Conservation (phyloP, 2,888 invertebrate genomes). For the Hirudinaria manillensis region DNA sequence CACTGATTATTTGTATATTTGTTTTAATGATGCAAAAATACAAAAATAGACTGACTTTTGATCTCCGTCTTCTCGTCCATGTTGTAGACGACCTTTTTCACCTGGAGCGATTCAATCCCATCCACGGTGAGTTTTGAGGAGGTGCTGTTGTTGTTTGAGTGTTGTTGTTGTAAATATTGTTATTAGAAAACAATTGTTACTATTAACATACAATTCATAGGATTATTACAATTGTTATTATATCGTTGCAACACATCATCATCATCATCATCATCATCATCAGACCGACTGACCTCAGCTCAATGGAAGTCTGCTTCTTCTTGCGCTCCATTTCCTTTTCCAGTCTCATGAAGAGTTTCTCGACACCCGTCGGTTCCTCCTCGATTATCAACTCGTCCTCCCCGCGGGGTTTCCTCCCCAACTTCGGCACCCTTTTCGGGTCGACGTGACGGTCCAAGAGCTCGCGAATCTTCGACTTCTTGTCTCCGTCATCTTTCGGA, state of each 20-base stretch:
- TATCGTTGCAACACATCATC: too few species aligned
- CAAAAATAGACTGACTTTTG: neutral
- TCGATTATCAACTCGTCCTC: slow-evolving; percentile 17
- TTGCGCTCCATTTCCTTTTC: neutral
- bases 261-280: too few species aligned
- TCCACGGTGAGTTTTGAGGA: neutral
- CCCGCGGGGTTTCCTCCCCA: neutral
- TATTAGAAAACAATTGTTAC: neutral
- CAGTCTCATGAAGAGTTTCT: neutral
- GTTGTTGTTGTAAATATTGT: slow-evolving; percentile 1
- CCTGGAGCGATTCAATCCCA: neutral
- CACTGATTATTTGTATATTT: too few species aligned
- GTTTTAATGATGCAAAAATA: neutral
- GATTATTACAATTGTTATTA: neutral
- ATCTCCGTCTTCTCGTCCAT: slow-evolving; percentile 9
- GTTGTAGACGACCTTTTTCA: slow-evolving; percentile 26
- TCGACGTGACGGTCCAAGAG: too few species aligned
- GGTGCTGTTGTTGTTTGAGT: neutral
- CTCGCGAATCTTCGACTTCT: too few species aligned
- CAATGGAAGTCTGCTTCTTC: neutral
- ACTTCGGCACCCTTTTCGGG: neutral
- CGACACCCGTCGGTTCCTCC: neutral
- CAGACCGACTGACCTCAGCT: slow-evolving; percentile 9
- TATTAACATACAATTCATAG: neutral
- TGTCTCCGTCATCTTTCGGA: neutral